Conservation (phyloP, 2,888 invertebrate genomes). For the Psylliodes chrysocephalus region DNA sequence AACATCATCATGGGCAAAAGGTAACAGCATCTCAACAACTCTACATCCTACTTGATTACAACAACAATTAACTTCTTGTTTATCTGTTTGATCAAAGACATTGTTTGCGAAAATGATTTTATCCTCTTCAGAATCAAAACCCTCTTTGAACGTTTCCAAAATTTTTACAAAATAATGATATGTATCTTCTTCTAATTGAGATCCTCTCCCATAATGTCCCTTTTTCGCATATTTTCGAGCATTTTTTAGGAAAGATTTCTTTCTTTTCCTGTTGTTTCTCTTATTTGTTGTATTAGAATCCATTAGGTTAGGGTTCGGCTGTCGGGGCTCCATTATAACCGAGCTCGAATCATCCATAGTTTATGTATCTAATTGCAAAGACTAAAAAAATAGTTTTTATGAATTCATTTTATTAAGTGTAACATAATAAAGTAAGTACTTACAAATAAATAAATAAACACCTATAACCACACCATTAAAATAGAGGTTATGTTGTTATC, state of each 20-base stretch:
- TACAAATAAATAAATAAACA: too few relatives aligned
- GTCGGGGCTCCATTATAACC: too few relatives aligned
- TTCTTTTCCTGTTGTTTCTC: conserved; percentile 68
- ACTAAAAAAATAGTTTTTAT: too few relatives aligned
- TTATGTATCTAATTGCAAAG: too few relatives aligned
- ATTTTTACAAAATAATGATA: conserved; percentile 83
- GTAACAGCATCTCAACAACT: conserved; percentile 79
- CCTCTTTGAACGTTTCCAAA: conserved; percentile 75
- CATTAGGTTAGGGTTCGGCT: conserved; percentile 40
- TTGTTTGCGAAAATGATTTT: conserved; percentile 78
- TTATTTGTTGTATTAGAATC: conserved; percentile 34
- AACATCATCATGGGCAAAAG: conserved; percentile 72
- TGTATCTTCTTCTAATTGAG: conserved; percentile 76
- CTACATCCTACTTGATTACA: conserved; percentile 85
- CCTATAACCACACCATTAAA: too few relatives aligned
- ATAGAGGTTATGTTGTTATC: too few relatives aligned
- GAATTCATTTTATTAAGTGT: too few relatives aligned
- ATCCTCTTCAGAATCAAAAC: conserved; percentile 76
- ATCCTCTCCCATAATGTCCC: conserved; percentile 78
- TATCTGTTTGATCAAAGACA: conserved; percentile 77
- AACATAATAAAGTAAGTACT: too few relatives aligned
- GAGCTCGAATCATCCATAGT: too few relatives aligned
- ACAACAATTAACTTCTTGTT: conserved; percentile 76
- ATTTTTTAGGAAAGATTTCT: conserved; percentile 75
- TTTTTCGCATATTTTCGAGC: conserved; percentile 81